Base-by-base conservation (phyloP, 2,797 vertebrate genomes). In the Myotis planiceps region DNA sequence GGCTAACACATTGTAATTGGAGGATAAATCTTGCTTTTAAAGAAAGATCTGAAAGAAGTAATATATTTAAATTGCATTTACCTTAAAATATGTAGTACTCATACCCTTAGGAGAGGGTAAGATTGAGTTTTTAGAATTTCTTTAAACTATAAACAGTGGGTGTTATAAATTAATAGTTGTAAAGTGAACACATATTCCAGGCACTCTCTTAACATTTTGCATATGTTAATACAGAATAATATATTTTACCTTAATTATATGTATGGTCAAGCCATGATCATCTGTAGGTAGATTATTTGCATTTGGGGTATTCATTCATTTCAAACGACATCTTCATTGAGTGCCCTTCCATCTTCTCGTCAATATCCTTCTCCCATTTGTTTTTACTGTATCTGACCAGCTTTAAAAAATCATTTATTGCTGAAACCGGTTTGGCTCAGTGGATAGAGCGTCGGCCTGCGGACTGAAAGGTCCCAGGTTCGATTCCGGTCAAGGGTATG, bases 141-240 rank as follows among this genome's bases (percentile, higher is more conserved):
- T 88, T 79, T 92, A 89, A 80, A 23, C 39, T 85, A 32, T 0
- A 49, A 18, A 72, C 53, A 79, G 21, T 65, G 37, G n/a, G 32
- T 79, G 42, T 84, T 88, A 92, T 51, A 92, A 82, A 45, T 5
- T 58, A 95, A 65, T 71, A 79, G 53, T 34, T 92, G n/a, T 79
- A 78, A 88, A 83, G 65, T 72, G 53, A 79, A n/a, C 12, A 42
- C 27, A 72, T 76, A 25, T 34, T n/a, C 16, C 34, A 85, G 55
- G 47, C 27, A 74, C 37, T 51, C 32, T 79, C 10, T 92, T 71
- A 84, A 65, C 21, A 42, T 87, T 42, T 69, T 66, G 69, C 12
- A 34, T 0, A 5, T 85, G 27, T 84, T 84, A 83, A 55, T 60
- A 78, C 29, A 85, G 42, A 68, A 66, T 92, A 85, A 89, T 80